A percentile compares a stretch with the other conserved stretches of the same genome.
These are phyloP conservation scores for Drosophila ironensis DNA, from an alignment of 1,140 invertebrate genomes.

Conservation along the genomic window DNA sequence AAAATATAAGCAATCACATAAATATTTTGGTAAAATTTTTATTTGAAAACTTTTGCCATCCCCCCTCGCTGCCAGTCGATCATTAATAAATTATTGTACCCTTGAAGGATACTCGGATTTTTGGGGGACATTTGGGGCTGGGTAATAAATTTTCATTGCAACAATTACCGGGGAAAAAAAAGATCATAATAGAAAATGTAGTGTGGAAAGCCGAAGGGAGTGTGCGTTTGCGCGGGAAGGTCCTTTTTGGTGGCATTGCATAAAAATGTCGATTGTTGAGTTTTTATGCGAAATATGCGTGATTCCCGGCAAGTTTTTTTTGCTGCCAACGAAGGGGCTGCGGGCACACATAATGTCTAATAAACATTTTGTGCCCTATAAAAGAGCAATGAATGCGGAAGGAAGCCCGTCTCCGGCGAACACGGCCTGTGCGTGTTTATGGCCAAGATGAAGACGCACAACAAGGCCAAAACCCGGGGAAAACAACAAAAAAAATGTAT, in stretches of 20 bases:
- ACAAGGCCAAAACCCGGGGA: slow-evolving; percentile 9
- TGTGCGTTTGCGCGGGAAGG: too few relatives aligned
- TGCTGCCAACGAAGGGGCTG: background rate
- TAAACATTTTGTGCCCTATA: slow-evolving; percentile 71
- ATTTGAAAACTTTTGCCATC: background rate
- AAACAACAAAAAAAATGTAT: slow-evolving; percentile 4
- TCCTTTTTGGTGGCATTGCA: slow-evolving; percentile 16
- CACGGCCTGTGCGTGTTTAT: slow-evolving; percentile 76
- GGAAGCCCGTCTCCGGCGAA: slow-evolving; percentile 54
- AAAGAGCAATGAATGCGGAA: slow-evolving; percentile 61
- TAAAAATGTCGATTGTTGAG: slow-evolving; percentile 69
- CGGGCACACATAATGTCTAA: slow-evolving; percentile 63
- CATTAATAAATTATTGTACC: slow-evolving; percentile 6
- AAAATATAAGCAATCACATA: too few relatives aligned
- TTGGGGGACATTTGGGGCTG: too few relatives aligned
- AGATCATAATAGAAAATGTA: slow-evolving; percentile 47
- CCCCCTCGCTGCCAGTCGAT: too few relatives aligned
- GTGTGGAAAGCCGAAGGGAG: too few relatives aligned
- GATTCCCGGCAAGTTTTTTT: slow-evolving; percentile 29
- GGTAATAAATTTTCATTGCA: slow-evolving; percentile 34
- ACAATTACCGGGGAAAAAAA: slow-evolving; percentile 19
- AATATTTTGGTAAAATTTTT: background rate
- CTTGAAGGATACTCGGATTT: too few relatives aligned
- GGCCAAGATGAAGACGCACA: slow-evolving; percentile 40
- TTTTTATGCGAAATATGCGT: slow-evolving; percentile 78